These are phyloP conservation scores for Pogona vitticeps DNA, from an alignment of 2,113 vertebrate species.

Conservation along the genomic window DNA sequence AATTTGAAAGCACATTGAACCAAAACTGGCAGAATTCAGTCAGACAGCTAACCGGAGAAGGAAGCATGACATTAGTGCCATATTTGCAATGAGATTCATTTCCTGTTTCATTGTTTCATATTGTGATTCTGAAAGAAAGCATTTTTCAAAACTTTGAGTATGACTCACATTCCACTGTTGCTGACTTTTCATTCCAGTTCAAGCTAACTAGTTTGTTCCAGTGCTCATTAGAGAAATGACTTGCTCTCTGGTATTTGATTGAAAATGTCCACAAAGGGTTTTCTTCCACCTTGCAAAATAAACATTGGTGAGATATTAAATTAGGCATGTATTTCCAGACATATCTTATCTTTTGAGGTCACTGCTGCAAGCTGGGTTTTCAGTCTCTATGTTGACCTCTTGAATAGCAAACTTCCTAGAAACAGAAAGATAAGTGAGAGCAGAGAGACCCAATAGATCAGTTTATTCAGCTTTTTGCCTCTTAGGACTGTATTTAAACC, in stretches of 20 bases:
- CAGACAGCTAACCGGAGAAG: neutral
- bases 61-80: conserved; percentile 39
- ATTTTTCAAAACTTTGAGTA: conserved; percentile 60
- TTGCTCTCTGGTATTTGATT: conserved; percentile 64
- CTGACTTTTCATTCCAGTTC: conserved; percentile 60
- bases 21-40: conserved; percentile 1
- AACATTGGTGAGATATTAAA: conserved; percentile 72
- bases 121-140: conserved; percentile 66
- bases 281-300: conserved; percentile 68
- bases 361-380: conserved; percentile 69
- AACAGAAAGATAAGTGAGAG: conserved; percentile 70
- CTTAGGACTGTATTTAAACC: conserved; percentile 61
- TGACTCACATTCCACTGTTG: conserved; percentile 64
- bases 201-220: conserved; percentile 55
- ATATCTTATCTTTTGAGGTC: conserved; percentile 78
- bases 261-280: conserved; percentile 50
- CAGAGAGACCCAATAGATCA: conserved; percentile 26
- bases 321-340: conserved; percentile 72
- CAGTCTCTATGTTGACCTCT: conserved; percentile 70
- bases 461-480: conserved; percentile 33
- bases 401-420: conserved; percentile 74
- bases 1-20: neutral
- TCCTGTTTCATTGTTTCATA: conserved; percentile 67
- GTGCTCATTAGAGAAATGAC: conserved; percentile 49
- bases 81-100: conserved; percentile 54